Conservation (phyloP, 1,140 invertebrate genomes). For the Plutomurus gul region DNA sequence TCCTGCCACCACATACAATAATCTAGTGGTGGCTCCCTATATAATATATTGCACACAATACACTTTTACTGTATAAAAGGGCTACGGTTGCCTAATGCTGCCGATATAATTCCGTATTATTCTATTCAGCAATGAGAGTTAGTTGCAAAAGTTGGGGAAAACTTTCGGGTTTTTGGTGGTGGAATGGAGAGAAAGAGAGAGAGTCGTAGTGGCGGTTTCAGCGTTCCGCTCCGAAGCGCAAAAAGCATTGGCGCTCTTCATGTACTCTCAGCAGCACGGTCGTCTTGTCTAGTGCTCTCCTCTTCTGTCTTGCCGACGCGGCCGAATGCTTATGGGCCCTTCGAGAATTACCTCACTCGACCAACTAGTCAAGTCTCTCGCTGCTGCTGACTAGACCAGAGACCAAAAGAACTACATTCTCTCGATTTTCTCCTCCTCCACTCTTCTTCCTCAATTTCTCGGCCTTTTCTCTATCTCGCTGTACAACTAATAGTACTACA, state of each 20-base stretch:
- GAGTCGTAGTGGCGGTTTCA: constrained; percentile 36
- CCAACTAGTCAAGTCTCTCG: not conserved
- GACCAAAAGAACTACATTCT: not conserved
- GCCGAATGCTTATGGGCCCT: constrained; percentile 45
- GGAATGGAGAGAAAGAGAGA: too few relatives aligned
- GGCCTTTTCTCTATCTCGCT: too few relatives aligned
- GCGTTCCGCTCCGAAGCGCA: constrained; percentile 46
- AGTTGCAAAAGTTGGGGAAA: constrained; percentile 28
- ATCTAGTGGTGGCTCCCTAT: too few relatives aligned
- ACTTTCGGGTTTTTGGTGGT: constrained; percentile 19
- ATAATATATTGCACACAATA: too few relatives aligned
- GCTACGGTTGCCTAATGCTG: too few relatives aligned
- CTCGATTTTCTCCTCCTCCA: too few relatives aligned
- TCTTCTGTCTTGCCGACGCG: constrained; percentile 10
- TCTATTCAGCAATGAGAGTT: too few relatives aligned
- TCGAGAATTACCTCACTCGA: constrained; percentile 32
- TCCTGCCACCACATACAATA: too few relatives aligned
- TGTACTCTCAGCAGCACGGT: not conserved
- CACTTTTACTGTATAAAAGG: too few relatives aligned
- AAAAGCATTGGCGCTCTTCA: constrained; percentile 43
- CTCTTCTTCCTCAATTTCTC: too few relatives aligned
- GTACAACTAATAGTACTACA: too few relatives aligned
- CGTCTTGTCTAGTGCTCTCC: not conserved
- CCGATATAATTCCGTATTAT: too few relatives aligned
- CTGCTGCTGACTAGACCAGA: not conserved